phyloP scores from a whole-genome alignment of 1,140 invertebrate genomes.

The Cyclina sinensis region DNA sequence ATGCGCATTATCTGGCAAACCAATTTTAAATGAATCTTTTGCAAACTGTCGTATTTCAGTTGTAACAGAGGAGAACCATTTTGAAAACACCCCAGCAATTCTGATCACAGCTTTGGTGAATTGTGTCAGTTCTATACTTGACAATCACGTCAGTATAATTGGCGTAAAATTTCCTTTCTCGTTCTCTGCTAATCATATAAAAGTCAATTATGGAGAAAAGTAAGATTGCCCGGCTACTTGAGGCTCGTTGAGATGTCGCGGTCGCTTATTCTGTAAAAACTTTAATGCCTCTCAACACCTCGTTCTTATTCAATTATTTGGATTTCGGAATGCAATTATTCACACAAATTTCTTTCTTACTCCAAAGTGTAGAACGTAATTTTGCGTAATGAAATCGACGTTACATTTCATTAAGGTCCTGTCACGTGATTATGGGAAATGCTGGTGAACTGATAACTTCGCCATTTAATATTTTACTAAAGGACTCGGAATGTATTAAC shows the following conservation, averaged over 20 bases:
- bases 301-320: slow-evolving; percentile 44
- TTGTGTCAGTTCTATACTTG: slow-evolving; percentile 25
- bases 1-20: no score
- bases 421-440: not conserved
- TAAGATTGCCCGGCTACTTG: slow-evolving; percentile 35
- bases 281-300: slow-evolving; percentile 36
- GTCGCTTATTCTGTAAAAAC: slow-evolving; percentile 20
- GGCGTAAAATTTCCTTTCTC: slow-evolving; percentile 12
- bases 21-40: no score
- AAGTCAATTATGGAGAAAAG: slow-evolving; percentile 22
- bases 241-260: slow-evolving; percentile 20
- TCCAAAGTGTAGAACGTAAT: slow-evolving; percentile 10
- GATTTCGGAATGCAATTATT: slow-evolving; percentile 40
- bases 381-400: slow-evolving; percentile 23
- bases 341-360: not conserved
- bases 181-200: slow-evolving; percentile 24
- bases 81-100: not conserved
- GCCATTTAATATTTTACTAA: not conserved
- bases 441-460: not conserved
- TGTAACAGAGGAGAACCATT: no score
- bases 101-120: not conserved
- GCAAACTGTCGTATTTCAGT: no score
- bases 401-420: slow-evolving; percentile 6
- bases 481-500: no score
- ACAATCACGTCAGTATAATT: slow-evolving; percentile 29